These are phyloP conservation scores for Chymomyza fuscimana DNA, from an alignment of 2,888 invertebrate genomes.

Conservation along the genomic window DNA sequence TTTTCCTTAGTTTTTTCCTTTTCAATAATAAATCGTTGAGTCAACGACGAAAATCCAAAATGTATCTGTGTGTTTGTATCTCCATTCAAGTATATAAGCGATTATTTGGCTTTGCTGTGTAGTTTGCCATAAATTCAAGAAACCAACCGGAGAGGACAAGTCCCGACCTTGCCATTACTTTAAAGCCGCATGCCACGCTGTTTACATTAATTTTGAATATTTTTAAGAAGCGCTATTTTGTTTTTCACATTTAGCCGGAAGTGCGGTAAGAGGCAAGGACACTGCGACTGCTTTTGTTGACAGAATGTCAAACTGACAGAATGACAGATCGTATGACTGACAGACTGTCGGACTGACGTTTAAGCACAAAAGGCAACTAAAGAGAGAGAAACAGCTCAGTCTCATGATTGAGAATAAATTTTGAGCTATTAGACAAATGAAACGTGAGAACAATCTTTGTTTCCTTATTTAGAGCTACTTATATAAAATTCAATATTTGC, in stretches of 20 bases:
- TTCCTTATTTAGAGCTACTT: not conserved
- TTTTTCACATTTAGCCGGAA: constrained; percentile 5
- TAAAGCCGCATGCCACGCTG: constrained; percentile 33
- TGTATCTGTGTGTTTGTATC: not conserved
- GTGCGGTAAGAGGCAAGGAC: not conserved
- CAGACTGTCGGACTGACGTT: not conserved
- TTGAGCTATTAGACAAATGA: constrained; percentile 9
- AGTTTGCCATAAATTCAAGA: constrained; percentile 42
- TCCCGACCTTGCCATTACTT: constrained; percentile 34
- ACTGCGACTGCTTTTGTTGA: constrained; percentile 1
- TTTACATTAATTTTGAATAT: constrained; percentile 69
- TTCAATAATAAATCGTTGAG: constrained; percentile 57
- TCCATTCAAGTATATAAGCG: not conserved
- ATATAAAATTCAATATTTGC: too few species aligned
- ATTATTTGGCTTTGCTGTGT: constrained; percentile 34
- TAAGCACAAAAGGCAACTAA: constrained; percentile 13
- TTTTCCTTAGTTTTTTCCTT: constrained; percentile 55
- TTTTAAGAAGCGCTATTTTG: constrained; percentile 40
- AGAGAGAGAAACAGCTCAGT: not conserved
- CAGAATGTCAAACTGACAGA: constrained; percentile 23
- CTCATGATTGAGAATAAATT: not conserved
- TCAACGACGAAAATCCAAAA: constrained; percentile 25
- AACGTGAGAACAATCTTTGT: constrained; percentile 2
- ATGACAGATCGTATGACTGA: constrained; percentile 22
- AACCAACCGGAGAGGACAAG: constrained; percentile 10